Conservation (phyloP, 2,113 vertebrate species). For the Oostethus manadensis region DNA sequence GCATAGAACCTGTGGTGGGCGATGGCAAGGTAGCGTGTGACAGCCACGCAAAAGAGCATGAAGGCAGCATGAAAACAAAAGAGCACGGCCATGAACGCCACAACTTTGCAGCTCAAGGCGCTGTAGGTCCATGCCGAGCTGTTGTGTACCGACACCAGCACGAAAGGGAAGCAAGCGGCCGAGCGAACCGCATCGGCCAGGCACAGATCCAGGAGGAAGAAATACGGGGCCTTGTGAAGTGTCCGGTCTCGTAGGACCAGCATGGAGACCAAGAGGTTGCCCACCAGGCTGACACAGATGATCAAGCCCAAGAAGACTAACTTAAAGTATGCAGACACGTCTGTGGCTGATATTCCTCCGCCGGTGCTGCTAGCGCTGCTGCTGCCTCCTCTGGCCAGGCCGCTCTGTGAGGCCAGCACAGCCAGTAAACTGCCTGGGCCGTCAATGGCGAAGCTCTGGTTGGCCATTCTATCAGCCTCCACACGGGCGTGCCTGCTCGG, state of each 20-base stretch:
- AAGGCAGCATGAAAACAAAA: conserved; percentile 94
- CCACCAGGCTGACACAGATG: conserved; percentile 86
- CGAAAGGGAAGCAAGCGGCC: conserved; percentile 89
- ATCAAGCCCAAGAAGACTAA: conserved; percentile 87
- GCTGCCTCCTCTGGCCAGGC: conserved; percentile 62
- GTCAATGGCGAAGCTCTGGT: conserved; percentile 81
- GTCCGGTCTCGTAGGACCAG: conserved; percentile 85
- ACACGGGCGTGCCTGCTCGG: conserved; percentile 36
- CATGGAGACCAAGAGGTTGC: conserved; percentile 85
- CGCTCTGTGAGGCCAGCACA: conserved; percentile 76
- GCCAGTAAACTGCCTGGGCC: conserved; percentile 73
- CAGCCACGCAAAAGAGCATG: conserved; percentile 91
- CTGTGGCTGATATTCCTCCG: conserved; percentile 64
- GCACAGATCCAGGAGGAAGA: conserved; percentile 91
- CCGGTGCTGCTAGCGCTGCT: conserved; percentile 34
- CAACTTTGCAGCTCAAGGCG: conserved; percentile 87
- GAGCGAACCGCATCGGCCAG: conserved; percentile 88
- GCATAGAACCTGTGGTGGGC: conserved; percentile 93
- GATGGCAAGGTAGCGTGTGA: conserved; percentile 91
- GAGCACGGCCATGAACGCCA: conserved; percentile 91
- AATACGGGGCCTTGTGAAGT: conserved; percentile 90
- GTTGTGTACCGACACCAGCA: conserved; percentile 86
- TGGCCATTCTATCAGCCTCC: conserved; percentile 71
- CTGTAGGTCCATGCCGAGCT: conserved; percentile 91
- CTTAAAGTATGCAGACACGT: conserved; percentile 84